These are phyloP conservation scores for Stenichneumon culpator DNA, from an alignment of 2,888 invertebrate species.

Conservation along the genomic window DNA sequence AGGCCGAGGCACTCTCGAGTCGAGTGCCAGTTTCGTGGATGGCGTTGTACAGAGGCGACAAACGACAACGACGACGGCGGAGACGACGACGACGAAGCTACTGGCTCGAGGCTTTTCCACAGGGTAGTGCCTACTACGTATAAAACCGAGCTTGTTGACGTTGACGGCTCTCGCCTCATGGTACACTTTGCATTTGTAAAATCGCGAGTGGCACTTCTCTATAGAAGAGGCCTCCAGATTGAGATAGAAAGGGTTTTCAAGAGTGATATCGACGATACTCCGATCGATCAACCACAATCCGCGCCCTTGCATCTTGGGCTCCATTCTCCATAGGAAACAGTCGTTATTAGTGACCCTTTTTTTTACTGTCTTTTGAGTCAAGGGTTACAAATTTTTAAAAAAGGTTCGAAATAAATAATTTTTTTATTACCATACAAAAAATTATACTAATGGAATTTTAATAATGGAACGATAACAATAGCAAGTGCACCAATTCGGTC, in stretches of 20 bases:
- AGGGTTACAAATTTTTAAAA: neutral
- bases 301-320: neutral
- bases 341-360: neutral
- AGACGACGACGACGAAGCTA: constrained; percentile 34
- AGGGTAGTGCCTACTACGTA: constrained; percentile 33
- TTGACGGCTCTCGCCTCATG: constrained; percentile 45
- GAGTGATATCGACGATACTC: constrained; percentile 29
- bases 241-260: constrained; percentile 42
- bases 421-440: neutral
- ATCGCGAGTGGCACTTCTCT: constrained; percentile 53
- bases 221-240: constrained; percentile 50
- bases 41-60: constrained; percentile 49
- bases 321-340: neutral
- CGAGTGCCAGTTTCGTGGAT: constrained; percentile 64
- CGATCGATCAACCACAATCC: neutral
- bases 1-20: constrained; percentile 60
- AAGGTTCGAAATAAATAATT: too few relatives aligned
- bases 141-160: constrained; percentile 50
- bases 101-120: constrained; percentile 31
- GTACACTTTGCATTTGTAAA: constrained; percentile 61
- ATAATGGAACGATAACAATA: neutral
- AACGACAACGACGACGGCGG: constrained; percentile 8
- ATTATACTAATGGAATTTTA: neutral
- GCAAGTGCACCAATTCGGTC: neutral
- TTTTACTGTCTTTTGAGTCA: neutral